Evolutionary conservation across 2,888 invertebrate genomes (phyloP), one percentile per base, ranked within the genome.

Genomic region (Mythimna impura): DNA sequence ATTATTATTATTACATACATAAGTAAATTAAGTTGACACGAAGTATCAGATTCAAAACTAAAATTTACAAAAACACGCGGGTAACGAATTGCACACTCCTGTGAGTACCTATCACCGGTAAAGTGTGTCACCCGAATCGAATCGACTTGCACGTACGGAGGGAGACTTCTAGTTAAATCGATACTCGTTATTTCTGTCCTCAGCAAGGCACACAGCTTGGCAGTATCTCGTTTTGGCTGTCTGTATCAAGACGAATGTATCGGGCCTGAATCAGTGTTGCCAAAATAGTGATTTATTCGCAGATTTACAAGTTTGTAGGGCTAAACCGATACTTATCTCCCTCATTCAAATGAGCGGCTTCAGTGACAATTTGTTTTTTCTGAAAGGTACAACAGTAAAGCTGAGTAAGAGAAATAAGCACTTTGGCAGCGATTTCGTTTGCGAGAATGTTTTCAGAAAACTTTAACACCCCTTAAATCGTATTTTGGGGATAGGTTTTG

Each of bases 51-150:
- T 71, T 76, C 58, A 55, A 64, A 79, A 66, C 50, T 43, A 76
- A 76, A 54, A 76, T 76, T 76, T 43, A 71, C 65, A 76, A 25
- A 67, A 72, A 77, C 64, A 73, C 61, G 66, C 55, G 62, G 40
- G 67, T 63, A 75, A 70, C 69, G 68, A 81, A 83, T 83, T 76
- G 81, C 81, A 76, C 76, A 81, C 75, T 79, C 73, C 70, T 75
- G 58, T 71, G 74, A 82, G 71, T 74, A 52, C 78, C 83, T 87
- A 87, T 87, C 86, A 55, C 78, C 77, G 67, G 84, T 81, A 87
- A 91, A 91, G 86, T 91, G 87, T 89, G 91, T 89, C 91, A 90
- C 87, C 85, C 84, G 85, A 90, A 89, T 89, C 85, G 85, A 91
- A 87, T 86, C 86, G 79, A 83, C 83, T 83, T 83, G 79, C 80